A percentile compares a stretch with the other conserved stretches of the same genome.
Conservation (phyloP, 1,140 invertebrate species). For the Hypsibius dujardini region DNA sequence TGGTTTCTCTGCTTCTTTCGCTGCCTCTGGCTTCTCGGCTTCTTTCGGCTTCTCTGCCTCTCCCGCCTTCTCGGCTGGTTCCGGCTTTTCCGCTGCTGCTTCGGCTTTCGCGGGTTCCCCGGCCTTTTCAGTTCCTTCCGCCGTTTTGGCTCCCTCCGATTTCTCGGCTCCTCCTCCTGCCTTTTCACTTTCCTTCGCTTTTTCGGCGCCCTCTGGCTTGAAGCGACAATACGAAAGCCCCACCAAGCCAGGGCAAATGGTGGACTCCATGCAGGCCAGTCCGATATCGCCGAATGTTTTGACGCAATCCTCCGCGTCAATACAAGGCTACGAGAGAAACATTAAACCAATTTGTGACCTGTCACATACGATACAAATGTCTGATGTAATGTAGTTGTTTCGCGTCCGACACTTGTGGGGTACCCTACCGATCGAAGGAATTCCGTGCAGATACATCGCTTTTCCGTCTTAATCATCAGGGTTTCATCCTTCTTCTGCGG, state of each 20-base stretch:
- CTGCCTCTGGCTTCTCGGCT: too few species aligned
- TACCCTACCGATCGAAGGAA: not conserved
- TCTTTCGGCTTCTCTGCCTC: too few species aligned
- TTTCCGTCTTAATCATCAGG: not conserved
- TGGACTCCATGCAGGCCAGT: not conserved
- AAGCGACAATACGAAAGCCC: not conserved
- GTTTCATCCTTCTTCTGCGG: not conserved
- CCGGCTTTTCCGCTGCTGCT: too few species aligned
- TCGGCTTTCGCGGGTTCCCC: too few species aligned
- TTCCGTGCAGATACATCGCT: conserved; percentile 9
- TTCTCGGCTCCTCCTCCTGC: too few species aligned
- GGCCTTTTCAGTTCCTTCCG: too few species aligned
- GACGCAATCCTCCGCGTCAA: not conserved
- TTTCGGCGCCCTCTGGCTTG: not conserved
- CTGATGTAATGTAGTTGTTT: not conserved
- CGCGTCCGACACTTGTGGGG: not conserved
- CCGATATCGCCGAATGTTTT: not conserved
- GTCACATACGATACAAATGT: not conserved
- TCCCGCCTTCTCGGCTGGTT: too few species aligned
- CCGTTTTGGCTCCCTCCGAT: too few species aligned
- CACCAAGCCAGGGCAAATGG: not conserved
- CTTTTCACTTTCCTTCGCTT: too few species aligned
- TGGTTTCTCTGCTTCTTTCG: too few species aligned
- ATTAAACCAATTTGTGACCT: not conserved
- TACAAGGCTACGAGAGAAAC: not conserved